Evolutionary conservation across 2,888 invertebrate species (phyloP), one percentile per base, ranked within the genome.

Genomic region (Colostygia pectinataria): DNA sequence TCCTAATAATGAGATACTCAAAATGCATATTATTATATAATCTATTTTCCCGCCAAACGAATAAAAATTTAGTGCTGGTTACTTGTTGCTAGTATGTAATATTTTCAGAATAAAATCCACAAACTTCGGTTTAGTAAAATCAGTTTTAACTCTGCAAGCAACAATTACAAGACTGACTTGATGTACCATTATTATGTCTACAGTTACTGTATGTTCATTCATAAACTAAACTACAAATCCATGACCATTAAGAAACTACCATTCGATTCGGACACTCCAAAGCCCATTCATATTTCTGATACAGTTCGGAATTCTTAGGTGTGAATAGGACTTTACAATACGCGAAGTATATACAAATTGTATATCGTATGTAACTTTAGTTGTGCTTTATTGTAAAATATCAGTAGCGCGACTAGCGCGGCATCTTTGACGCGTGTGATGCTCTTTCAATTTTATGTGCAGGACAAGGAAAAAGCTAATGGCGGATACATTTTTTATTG

Each of bases 361-460:
- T 59, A 37, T 44, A 42, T 31, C 41, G 25, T 44, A 54, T 59
- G 12, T 55, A 59, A 55, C 28, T 50, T 23, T n/a, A 49, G 62
- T n/a, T n/a, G n/a, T n/a, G n/a, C n/a, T n/a, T 59, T 69, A 57
- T 77, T 74, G 77, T 76, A 64, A 77, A 79, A 74, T 77, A 55
- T 74, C 75, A 77, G 68, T n/a, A n/a, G n/a, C n/a, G n/a, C n/a
- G n/a, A n/a, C 74, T 78, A 82, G 85, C 85, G 85, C 85, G 87
- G 85, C 64, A 47, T 72, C 78, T 83, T 87, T 85, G 80, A 79
- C 59, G 63, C 64, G 69, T 68, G 61, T 56, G 42, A 53, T 49
- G 41, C 33, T 47, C 14, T 48, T 63, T 61, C 28, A 44, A 18
- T 43, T 41, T 50, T 42, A 63, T 58, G 51, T 48, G 55, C 50